These are phyloP conservation scores for Drosophila neoperkinsi DNA, from an alignment of 2,888 invertebrate species.

Conservation along the genomic window DNA sequence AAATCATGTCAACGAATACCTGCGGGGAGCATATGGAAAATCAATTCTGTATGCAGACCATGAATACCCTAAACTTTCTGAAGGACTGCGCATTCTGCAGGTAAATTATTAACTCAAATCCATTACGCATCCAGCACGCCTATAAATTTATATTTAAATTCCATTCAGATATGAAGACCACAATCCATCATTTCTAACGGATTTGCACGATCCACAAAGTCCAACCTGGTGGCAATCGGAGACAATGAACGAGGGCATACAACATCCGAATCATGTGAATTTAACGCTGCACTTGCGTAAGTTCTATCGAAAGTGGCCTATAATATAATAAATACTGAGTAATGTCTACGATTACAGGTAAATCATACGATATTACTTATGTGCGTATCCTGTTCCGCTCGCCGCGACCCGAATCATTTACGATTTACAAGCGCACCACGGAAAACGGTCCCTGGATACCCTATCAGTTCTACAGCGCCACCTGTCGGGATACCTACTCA, in stretches of 20 bases:
- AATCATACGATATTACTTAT: slow-evolving; percentile 98
- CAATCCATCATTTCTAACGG: slow-evolving; percentile 92
- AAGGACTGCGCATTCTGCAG: slow-evolving; percentile 94
- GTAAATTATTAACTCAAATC: slow-evolving; percentile 66
- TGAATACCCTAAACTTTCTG: slow-evolving; percentile 87
- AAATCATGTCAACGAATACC: slow-evolving; percentile 97
- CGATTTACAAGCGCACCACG: slow-evolving; percentile 94
- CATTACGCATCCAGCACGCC: no score
- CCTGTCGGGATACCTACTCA: slow-evolving; percentile 96
- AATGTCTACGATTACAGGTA: slow-evolving; percentile 88
- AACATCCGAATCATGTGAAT: slow-evolving; percentile 96
- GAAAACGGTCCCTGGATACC: slow-evolving; percentile 94
- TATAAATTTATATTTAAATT: background rate
- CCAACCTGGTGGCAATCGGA: slow-evolving; percentile 99
- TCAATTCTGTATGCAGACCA: slow-evolving; percentile 97
- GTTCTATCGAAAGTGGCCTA: slow-evolving; percentile 50
- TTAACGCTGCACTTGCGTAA: slow-evolving; percentile 94
- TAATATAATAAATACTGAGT: background rate
- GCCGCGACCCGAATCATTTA: slow-evolving; percentile 98
- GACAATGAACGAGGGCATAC: slow-evolving; percentile 97
- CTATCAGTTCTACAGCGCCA: slow-evolving; percentile 96
- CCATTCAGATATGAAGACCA: slow-evolving; percentile 87
- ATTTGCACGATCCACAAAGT: slow-evolving; percentile 95
- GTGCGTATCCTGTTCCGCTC: slow-evolving; percentile 97
- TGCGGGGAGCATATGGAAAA: slow-evolving; percentile 93